These are phyloP conservation scores for Sakesphorus luctuosus DNA, from an alignment of 2,113 vertebrate species.

Conservation along the genomic window DNA sequence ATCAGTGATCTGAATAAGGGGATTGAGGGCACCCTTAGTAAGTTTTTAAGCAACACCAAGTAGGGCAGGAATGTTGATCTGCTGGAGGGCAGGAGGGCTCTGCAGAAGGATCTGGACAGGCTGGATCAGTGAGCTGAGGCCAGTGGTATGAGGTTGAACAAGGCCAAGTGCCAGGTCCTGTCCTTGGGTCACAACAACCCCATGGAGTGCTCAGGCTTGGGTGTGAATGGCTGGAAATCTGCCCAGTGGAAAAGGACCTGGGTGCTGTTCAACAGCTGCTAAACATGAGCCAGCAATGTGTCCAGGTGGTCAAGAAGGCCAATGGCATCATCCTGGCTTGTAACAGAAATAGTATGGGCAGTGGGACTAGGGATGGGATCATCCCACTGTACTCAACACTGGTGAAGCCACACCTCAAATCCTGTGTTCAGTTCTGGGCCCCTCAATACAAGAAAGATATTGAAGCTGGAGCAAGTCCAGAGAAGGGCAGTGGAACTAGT, in stretches of 20 bases:
- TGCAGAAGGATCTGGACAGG: background rate
- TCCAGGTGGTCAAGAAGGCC: background rate
- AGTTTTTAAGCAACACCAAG: background rate
- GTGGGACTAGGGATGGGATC: background rate
- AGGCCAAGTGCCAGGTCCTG: background rate
- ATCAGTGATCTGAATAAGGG: background rate
- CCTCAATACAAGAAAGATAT: background rate
- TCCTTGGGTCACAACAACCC: background rate
- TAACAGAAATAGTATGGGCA: background rate
- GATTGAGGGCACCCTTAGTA: background rate
- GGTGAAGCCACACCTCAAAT: background rate
- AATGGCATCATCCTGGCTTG: background rate
- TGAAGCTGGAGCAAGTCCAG: background rate
- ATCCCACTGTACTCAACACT: background rate
- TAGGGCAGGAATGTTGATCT: background rate
- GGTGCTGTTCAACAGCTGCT: background rate
- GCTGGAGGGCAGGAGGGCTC: background rate
- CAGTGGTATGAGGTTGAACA: background rate
- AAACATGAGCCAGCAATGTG: background rate
- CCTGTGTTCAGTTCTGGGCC: background rate
- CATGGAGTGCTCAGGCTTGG: background rate
- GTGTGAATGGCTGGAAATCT: background rate
- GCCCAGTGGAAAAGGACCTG: background rate
- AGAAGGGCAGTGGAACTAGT: background rate
- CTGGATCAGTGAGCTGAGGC: background rate